Evolutionary conservation across 2,888 invertebrate species (phyloP).

Genomic region (Drosophila recens): DNA sequence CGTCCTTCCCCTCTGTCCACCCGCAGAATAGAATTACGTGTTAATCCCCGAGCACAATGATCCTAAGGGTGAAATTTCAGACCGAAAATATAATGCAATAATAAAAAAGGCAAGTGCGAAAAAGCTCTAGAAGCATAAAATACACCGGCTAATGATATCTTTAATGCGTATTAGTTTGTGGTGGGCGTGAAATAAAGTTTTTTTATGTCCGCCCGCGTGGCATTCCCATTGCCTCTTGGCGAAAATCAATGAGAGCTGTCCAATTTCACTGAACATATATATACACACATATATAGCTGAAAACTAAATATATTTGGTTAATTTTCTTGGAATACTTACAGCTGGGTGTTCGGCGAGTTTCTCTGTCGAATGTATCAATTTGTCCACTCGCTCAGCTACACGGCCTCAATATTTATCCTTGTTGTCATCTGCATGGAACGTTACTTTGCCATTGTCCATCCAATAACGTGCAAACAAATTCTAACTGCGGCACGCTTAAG

Average conservation of each 20-base stretch:
- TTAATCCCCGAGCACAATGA: constrained; percentile 55
- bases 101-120: constrained; percentile 42
- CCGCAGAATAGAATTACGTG: constrained; percentile 55
- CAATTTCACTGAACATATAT: constrained; percentile 5
- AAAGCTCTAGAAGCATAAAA: constrained; percentile 47
- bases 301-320: constrained; percentile 17
- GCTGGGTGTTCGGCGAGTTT: constrained; percentile 93
- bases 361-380: constrained; percentile 97
- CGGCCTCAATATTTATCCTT: constrained; percentile 95
- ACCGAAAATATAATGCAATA: constrained; percentile 34
- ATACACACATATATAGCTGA: constrained; percentile 6
- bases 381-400: constrained; percentile 94
- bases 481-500: constrained; percentile 91
- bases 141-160: constrained; percentile 55
- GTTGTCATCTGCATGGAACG: constrained; percentile 95
- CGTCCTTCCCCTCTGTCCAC: neutral
- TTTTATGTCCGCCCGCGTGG: constrained; percentile 21
- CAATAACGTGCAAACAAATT: constrained; percentile 93
- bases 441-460: constrained; percentile 94
- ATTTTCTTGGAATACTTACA: constrained; percentile 80
- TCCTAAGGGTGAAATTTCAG: constrained; percentile 42
- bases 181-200: constrained; percentile 58
- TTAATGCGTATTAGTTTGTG: constrained; percentile 61
- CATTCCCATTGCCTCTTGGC: neutral
- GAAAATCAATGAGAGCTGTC: neutral